Percentiles rank a stretch among this genome's conserved stretches.
These are phyloP conservation scores for Sorex araneus DNA, from an alignment of 2,113 vertebrate species.

Conservation along the genomic window DNA sequence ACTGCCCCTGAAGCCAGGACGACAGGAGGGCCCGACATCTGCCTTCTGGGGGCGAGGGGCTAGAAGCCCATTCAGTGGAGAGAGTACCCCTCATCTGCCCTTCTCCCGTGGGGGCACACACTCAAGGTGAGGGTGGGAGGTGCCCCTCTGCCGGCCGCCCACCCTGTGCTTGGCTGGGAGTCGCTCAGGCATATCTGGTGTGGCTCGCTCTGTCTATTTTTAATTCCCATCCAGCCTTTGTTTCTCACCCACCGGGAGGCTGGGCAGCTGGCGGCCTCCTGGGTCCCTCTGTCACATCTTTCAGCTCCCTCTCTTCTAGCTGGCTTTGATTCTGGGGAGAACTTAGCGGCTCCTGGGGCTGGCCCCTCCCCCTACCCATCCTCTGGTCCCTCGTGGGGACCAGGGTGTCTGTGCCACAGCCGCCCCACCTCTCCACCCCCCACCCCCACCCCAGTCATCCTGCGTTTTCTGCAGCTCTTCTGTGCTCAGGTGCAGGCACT, in stretches of 20 bases:
- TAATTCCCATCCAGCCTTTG: constrained; percentile 69
- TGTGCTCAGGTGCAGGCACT: not conserved
- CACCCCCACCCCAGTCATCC: constrained; percentile 43
- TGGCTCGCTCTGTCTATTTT: constrained; percentile 73
- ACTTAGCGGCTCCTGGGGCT: not conserved
- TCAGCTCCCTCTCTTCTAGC: not conserved
- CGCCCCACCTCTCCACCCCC: not conserved
- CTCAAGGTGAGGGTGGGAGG: not conserved
- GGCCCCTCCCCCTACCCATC: not conserved
- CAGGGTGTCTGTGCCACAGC: not conserved
- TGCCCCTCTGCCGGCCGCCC: not conserved
- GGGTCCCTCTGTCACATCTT: constrained; percentile 31
- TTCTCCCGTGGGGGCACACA: not conserved
- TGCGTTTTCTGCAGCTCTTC: not conserved
- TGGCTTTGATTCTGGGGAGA: not conserved
- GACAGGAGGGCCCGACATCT: not conserved
- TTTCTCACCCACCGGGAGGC: constrained; percentile 54
- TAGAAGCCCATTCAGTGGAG: not conserved
- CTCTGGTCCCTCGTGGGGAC: not conserved
- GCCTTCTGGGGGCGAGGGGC: not conserved
- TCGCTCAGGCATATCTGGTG: constrained; percentile 47
- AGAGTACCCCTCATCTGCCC: not conserved
- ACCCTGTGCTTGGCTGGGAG: constrained; percentile 48
- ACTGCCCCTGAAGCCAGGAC: constrained; percentile 55
- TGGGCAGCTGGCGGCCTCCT: constrained; percentile 72